Base-by-base conservation (phyloP, 2,797 vertebrate species). In the Epinephelus awoara region DNA sequence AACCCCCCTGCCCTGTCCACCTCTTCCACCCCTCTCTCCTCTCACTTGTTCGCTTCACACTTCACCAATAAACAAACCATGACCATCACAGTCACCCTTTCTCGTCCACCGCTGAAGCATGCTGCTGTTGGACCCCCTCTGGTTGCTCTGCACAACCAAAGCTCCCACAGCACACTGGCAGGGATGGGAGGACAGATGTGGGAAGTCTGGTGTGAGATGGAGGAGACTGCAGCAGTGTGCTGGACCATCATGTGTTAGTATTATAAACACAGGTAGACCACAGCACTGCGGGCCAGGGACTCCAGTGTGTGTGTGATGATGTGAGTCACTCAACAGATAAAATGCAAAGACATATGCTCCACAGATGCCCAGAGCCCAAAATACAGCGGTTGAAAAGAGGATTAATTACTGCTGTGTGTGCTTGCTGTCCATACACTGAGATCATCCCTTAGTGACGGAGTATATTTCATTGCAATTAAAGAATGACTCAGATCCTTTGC, bases 31-130 rank as follows among this genome's bases (percentile, higher is more conserved):
- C 38, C 59, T 77, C 76, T 76, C 70, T 80, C 77, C 29, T 87
- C 66, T 73, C 25, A 69, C 78, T 83, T 85, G 78, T 86, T 82
- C 80, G 71, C 59, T 85, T 87, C 80, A 72, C 81, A 76, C 85
- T 90, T 85, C 58, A 73, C 89, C 83, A 93, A 92, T 86, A 93
- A 92, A 92, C 89, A 83, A 74, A 34, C 67, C 50, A 42, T 46
- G 44, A 64, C 46, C 27, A 56, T 86, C 74, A 85, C 87, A 82
- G 68, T 27, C 59, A 46, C 23, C 57, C 75, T 81, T 87, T 92
- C 84, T 84, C 50, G 12, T 71, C 67, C 56, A 4, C 66, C 2
- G 27, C 15, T 77, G 80, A 84, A 80, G 85, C 86, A 46, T 83
- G 70, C 40, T 59, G 40, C 67, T 67, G 69, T 69, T 82, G 77